phyloP scores from a whole-genome alignment of 2,797 vertebrate species.

The Acanthornis magna region DNA sequence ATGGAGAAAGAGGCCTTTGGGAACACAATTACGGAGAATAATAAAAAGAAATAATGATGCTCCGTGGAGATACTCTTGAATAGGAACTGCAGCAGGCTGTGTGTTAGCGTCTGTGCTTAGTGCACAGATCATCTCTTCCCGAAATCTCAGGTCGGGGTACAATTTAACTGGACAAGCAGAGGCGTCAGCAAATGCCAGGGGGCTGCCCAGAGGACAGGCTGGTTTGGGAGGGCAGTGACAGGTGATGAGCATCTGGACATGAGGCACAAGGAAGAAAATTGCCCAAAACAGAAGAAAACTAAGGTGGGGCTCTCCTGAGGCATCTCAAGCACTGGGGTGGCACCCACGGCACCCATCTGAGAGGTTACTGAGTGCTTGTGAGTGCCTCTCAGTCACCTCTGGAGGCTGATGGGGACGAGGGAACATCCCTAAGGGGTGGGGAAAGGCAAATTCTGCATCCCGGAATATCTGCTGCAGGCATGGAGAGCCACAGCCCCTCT shows the following conservation, averaged over 20 bases:
- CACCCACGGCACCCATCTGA: background rate
- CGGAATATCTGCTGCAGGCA: fast-evolving
- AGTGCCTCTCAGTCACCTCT: background rate
- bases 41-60: background rate
- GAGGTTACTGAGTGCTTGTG: background rate
- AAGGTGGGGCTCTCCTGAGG: background rate
- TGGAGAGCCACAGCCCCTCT: background rate
- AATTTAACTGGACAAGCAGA: background rate
- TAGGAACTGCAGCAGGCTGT: background rate
- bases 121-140: background rate
- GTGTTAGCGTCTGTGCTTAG: background rate
- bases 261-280: background rate
- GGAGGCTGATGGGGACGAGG: background rate
- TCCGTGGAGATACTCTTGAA: background rate
- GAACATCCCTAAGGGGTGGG: too few species aligned
- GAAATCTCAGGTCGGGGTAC: background rate
- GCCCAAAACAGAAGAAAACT: background rate
- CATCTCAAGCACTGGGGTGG: fast-evolving
- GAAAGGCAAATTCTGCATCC: background rate
- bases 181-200: background rate
- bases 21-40: background rate
- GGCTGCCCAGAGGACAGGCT: background rate
- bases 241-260: background rate
- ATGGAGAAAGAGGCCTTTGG: background rate
- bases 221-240: background rate